phyloP scores from a whole-genome alignment of 2,888 invertebrate genomes.

The Agapetus fuscipes region DNA sequence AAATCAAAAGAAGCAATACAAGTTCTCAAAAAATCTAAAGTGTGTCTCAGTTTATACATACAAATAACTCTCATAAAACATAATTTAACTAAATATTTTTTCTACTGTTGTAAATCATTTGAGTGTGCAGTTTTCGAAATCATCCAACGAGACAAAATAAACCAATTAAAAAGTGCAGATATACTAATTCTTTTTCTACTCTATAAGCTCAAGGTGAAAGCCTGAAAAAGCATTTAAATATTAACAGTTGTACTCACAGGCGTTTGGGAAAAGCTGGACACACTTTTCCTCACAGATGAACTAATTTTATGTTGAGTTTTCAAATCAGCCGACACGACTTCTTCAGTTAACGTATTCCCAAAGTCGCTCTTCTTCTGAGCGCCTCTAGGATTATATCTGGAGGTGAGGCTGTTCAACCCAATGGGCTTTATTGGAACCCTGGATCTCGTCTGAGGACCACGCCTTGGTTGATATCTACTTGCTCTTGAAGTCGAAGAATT shows the following conservation, averaged over 20 bases:
- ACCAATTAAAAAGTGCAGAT: too few species aligned
- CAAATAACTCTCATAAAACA: too few species aligned
- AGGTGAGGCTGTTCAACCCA: conserved; percentile 21
- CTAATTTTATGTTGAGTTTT: conserved; percentile 6
- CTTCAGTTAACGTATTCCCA: conserved; percentile 15
- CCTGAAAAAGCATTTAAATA: too few species aligned
- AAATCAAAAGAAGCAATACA: too few species aligned
- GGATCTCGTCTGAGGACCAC: conserved; percentile 7
- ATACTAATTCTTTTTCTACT: too few species aligned
- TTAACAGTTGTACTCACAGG: not conserved
- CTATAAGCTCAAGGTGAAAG: too few species aligned
- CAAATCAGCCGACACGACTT: conserved; percentile 5
- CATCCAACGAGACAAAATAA: too few species aligned
- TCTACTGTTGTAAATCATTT: too few species aligned
- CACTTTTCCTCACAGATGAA: conserved; percentile 21
- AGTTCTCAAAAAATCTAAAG: too few species aligned
- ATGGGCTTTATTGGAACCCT: conserved; percentile 15
- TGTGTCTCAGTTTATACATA: too few species aligned
- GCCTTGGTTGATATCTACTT: conserved; percentile 1
- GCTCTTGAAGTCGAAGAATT: conserved; percentile 3
- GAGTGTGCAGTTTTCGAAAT: too few species aligned
- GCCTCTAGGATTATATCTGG: conserved; percentile 25
- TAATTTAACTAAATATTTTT: too few species aligned
- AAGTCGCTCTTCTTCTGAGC: conserved; percentile 21
- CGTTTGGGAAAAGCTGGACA: not conserved